Evolutionary conservation across 2,113 vertebrate species (phyloP).

Genomic region (Laterallus jamaicensis): DNA sequence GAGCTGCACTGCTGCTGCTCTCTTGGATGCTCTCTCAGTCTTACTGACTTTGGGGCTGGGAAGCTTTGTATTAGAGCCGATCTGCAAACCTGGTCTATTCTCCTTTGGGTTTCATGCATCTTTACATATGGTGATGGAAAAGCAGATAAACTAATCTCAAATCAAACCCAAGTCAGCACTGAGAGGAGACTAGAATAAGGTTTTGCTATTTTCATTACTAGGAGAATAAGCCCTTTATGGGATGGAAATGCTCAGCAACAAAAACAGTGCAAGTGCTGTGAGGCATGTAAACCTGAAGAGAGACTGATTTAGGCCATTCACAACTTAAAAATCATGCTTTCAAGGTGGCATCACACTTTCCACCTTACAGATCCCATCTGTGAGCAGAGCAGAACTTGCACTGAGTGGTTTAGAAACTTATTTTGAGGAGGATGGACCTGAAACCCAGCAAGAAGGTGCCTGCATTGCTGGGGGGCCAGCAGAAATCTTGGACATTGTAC

Average conservation of each 20-base stretch:
- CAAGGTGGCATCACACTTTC: neutral
- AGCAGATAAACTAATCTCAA: neutral
- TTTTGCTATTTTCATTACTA: neutral
- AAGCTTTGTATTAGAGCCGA: slow-evolving; percentile 7
- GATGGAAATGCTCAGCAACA: neutral
- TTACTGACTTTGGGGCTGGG: neutral
- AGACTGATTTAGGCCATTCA: neutral
- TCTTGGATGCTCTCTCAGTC: neutral
- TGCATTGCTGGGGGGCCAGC: neutral
- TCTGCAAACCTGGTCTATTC: neutral
- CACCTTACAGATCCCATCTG: neutral
- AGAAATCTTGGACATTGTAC: neutral
- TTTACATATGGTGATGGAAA: slow-evolving; percentile 28
- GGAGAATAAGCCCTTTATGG: neutral
- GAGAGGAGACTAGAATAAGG: neutral
- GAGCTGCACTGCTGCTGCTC: neutral
- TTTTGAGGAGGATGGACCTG: neutral
- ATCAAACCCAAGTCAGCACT: neutral
- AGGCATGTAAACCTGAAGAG: neutral
- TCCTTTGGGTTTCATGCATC: neutral
- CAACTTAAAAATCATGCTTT: neutral
- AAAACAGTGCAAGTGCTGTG: neutral
- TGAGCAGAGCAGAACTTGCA: neutral
- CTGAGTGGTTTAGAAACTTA: neutral
- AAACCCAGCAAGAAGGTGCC: neutral